Evolutionary conservation across 2,888 invertebrate genomes (phyloP).

Genomic region (Andrena chrysosceles): DNA sequence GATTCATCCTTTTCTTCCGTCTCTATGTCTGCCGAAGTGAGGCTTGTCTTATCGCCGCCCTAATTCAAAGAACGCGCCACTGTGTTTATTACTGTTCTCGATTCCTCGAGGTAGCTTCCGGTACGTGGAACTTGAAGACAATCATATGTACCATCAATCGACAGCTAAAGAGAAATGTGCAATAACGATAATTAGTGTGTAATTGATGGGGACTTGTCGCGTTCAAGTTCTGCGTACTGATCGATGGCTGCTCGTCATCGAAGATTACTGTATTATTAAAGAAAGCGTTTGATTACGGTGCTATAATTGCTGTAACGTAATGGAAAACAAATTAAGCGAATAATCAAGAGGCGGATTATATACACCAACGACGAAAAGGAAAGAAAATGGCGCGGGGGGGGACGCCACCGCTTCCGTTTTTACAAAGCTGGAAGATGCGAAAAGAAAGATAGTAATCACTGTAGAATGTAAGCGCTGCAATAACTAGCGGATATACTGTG

Average conservation of each 20-base stretch:
- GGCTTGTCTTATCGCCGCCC: constrained; percentile 75
- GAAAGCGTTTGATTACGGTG: constrained; percentile 63
- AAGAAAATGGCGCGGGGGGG: constrained; percentile 8
- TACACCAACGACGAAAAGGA: constrained; percentile 48
- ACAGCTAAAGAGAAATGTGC: not conserved
- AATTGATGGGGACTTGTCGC: constrained; percentile 10
- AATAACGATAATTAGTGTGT: too few species aligned
- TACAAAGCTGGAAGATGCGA: constrained; percentile 64
- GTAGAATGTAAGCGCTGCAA: constrained; percentile 50
- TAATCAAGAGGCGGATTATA: constrained; percentile 50
- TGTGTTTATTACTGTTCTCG: not conserved
- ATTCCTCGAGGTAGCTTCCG: not conserved
- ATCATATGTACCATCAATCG: constrained; percentile 18
- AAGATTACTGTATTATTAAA: constrained; percentile 56
- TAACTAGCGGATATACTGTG: constrained; percentile 21
- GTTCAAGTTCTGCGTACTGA: constrained; percentile 45
- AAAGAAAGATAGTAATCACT: constrained; percentile 37
- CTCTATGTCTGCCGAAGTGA: constrained; percentile 76
- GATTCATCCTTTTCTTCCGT: constrained; percentile 72
- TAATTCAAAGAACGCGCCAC: constrained; percentile 48
- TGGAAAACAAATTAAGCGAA: constrained; percentile 61
- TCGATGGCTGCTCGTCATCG: constrained; percentile 37
- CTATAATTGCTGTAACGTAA: constrained; percentile 57
- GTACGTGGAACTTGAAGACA: constrained; percentile 51
- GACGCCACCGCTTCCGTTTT: constrained; percentile 44